Base-by-base conservation (phyloP, 2,113 vertebrate genomes). In the Nematolebias whitei region DNA sequence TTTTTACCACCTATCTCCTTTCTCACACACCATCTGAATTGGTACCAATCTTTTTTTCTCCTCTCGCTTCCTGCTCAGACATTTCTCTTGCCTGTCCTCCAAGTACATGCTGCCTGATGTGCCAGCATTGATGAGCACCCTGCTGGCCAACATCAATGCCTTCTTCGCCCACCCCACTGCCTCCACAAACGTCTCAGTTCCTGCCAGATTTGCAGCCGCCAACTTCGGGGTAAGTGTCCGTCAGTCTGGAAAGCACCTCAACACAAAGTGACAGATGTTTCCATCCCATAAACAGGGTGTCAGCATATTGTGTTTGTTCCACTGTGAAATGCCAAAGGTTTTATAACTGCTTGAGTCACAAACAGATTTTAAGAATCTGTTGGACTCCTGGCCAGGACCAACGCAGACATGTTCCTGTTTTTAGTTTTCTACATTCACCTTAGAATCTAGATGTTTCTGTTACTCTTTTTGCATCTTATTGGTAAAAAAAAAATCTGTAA, bases 111-210 rank as follows among this genome's bases (percentile, higher is more conserved):
- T 96, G 74, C 93, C 96, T 5, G 96, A 96, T 0, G 93, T 99
- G 43, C 98, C 98, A 12, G 96, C 97, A 9, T 95, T 98, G 75
- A 99, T 99, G 98, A 98, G 98, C 90, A 97, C 96, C 41, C 92
- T 99, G 82, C 91, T 99, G 84, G 98, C 98, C 87, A 99, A 99
- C 91, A 99, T 99, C 90, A 99, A 99, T 65, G 96, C 98, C 81
- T 98, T 96, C 91, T 99, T 96, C 70, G 98, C 98, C 55, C 98
- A 99, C 87, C 97, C 96, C 39, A 96, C 94, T 1, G 94, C 96
- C 81, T 95, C 94, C 90, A 96, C 97, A 79, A 98, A 95, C 7
- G 96, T 98, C 59, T 96, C 97, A 39, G 96, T 96, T 76, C 96
- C 93, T 2, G 95, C 96, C 73, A 95, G 96, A 79, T 98, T 99